These are phyloP conservation scores for Austrofundulus limnaeus DNA, from an alignment of 2,113 vertebrate species.

Conservation along the genomic window DNA sequence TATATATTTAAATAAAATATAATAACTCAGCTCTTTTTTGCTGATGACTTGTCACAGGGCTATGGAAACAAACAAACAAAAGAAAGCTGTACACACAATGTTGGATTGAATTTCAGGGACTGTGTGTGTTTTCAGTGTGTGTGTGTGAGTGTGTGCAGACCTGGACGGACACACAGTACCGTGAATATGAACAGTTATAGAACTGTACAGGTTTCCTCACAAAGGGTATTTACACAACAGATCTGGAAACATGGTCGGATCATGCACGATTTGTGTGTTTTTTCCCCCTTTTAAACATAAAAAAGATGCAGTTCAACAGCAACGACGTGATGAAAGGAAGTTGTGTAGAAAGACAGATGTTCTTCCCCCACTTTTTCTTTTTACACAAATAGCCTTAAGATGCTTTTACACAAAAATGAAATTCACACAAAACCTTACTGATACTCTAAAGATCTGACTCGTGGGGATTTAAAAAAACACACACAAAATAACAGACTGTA, in stretches of 20 bases:
- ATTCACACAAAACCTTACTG: conserved; percentile 26
- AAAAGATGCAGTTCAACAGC: conserved; percentile 48
- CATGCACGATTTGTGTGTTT: conserved; percentile 55
- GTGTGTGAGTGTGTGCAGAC: conserved; percentile 46
- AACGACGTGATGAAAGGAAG: conserved; percentile 50
- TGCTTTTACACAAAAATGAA: conserved; percentile 33
- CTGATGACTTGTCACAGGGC: conserved; percentile 45
- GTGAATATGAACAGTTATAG: conserved; percentile 60
- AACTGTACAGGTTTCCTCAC: conserved; percentile 70
- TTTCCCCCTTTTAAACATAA: conserved; percentile 28
- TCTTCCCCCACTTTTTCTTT: conserved; percentile 1
- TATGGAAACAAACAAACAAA: conserved; percentile 37
- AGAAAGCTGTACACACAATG: conserved; percentile 15
- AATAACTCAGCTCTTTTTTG: conserved; percentile 7
- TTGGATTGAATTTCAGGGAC: conserved; percentile 30
- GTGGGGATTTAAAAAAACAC: conserved; percentile 22
- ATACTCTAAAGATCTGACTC: conserved; percentile 49
- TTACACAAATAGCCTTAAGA: conserved; percentile 34
- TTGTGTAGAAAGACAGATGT: conserved; percentile 43
- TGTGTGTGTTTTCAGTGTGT: conserved; percentile 37
- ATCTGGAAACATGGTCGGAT: conserved; percentile 65
- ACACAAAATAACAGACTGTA: conserved; percentile 26
- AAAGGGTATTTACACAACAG: conserved; percentile 73
- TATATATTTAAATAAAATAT: conserved; percentile 19
- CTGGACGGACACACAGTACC: conserved; percentile 65